Conservation (phyloP, 2,888 invertebrate species). For the Lasioglossum calceatum region DNA sequence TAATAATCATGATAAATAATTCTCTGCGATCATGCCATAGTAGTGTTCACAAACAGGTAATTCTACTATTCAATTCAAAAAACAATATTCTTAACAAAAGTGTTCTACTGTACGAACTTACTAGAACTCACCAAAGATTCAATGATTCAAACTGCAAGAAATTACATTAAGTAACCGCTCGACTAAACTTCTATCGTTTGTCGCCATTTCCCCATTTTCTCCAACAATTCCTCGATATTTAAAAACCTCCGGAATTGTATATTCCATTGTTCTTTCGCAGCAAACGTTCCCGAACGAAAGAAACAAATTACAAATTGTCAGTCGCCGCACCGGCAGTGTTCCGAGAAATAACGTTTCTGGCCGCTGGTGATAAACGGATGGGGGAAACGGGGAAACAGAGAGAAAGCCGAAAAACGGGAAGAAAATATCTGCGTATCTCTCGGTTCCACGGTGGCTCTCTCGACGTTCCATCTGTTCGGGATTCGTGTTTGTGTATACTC, state of each 20-base stretch:
- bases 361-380: background rate
- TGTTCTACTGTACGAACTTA: background rate
- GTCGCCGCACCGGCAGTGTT: background rate
- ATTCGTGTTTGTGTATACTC: conserved; percentile 12
- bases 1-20: background rate
- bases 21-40: background rate
- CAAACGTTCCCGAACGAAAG: background rate
- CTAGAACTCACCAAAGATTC: background rate
- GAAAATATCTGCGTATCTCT: conserved; percentile 18
- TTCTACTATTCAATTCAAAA: background rate
- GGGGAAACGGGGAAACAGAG: background rate
- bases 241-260: background rate
- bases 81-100: background rate
- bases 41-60: background rate
- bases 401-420: background rate
- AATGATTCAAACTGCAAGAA: background rate
- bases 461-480: background rate
- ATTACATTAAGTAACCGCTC: background rate
- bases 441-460: background rate
- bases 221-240: background rate
- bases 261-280: background rate
- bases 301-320: background rate
- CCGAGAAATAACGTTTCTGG: background rate
- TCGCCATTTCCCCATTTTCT: background rate
- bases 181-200: background rate